phyloP scores from a whole-genome alignment of 2,113 vertebrate genomes.

The Mustela lutreola region DNA sequence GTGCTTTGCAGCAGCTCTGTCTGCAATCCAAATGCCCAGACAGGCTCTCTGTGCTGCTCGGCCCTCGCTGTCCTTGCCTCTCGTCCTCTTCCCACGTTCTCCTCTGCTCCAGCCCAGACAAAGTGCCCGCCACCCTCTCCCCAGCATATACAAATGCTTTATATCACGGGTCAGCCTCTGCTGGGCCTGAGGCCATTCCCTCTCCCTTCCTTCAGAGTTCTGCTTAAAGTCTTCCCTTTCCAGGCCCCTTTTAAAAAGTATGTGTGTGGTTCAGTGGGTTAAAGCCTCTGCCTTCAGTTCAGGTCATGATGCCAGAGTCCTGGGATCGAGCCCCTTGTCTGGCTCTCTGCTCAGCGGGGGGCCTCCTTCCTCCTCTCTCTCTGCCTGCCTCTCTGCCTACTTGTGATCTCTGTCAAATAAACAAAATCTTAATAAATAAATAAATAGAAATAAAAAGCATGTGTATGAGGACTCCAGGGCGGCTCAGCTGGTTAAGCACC shows the following conservation, averaged over 20 bases:
- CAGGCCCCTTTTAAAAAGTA: background rate
- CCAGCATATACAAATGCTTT: background rate
- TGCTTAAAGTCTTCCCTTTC: background rate
- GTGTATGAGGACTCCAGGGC: background rate
- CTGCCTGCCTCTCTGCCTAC: no score
- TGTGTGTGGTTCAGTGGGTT: background rate
- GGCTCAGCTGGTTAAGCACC: background rate
- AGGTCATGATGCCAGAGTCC: no score
- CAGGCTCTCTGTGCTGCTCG: background rate
- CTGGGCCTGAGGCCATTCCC: background rate
- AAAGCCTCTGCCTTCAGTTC: background rate
- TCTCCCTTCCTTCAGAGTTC: background rate
- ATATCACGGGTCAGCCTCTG: background rate
- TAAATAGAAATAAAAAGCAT: background rate
- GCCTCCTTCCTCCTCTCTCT: no score
- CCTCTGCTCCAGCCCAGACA: background rate
- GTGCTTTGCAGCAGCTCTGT: background rate
- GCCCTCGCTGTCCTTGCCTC: background rate
- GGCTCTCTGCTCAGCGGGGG: no score
- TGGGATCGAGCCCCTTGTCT: no score
- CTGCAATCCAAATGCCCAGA: background rate
- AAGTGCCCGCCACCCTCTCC: background rate
- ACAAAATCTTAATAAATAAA: no score
- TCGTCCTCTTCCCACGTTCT: background rate
- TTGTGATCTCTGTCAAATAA: no score